phyloP scores from a whole-genome alignment of 23 tunicate genomes.

The Trididemnum nubilum region DNA sequence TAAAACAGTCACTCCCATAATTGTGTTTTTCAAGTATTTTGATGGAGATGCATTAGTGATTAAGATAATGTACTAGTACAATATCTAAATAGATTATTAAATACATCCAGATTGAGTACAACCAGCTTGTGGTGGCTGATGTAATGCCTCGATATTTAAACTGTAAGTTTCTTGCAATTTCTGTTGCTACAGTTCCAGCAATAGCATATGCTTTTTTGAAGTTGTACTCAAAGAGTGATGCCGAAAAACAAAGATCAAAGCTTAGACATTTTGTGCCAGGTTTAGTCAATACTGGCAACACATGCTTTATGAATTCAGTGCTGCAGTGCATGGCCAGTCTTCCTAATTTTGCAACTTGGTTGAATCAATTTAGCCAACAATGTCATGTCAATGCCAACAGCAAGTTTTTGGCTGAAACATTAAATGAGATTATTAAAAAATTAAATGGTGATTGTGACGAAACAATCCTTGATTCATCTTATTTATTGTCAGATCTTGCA shows the following conservation, averaged over 20 bases:
- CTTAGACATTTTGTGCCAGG: constrained; percentile 52
- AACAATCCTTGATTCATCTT: constrained; percentile 36
- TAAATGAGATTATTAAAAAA: constrained; percentile 14
- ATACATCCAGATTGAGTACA: too few relatives aligned
- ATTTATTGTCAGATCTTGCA: constrained; percentile 40
- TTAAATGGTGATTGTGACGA: neutral
- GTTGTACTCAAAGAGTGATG: neutral
- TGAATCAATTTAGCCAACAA: neutral
- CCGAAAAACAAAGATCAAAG: neutral
- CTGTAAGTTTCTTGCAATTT: neutral
- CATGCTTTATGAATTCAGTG: constrained; percentile 81
- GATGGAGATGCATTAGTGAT: too few relatives aligned
- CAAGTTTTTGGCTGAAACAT: constrained; percentile 15
- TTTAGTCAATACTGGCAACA: constrained; percentile 73
- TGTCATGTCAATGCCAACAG: neutral
- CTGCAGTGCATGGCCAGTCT: constrained; percentile 60
- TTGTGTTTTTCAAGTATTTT: too few relatives aligned
- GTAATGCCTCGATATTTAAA: too few relatives aligned
- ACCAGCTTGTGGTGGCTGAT: too few relatives aligned
- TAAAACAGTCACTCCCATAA: too few relatives aligned
- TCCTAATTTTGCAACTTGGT: constrained; percentile 14
- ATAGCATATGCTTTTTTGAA: neutral
- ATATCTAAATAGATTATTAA: too few relatives aligned
- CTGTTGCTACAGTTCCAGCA: constrained; percentile 1
- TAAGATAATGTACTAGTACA: too few relatives aligned